phyloP scores from a whole-genome alignment of 2,797 vertebrate species.

The Hydrolagus colliei region DNA sequence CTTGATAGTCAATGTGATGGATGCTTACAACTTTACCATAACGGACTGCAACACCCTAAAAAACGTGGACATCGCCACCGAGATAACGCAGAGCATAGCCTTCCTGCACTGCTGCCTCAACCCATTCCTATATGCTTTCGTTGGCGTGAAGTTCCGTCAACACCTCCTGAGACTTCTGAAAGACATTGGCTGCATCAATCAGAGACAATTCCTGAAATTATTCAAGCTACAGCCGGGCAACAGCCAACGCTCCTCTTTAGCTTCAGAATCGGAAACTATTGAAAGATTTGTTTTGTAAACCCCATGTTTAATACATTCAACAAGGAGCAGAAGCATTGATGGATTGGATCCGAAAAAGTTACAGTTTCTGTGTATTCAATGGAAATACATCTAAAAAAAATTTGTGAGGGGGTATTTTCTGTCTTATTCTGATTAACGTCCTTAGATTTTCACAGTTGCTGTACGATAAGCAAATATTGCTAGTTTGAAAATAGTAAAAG shows the following conservation, averaged over 20 bases:
- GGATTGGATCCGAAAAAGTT: background rate
- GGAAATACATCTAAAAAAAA: background rate
- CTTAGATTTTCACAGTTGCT: background rate
- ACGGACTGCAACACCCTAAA: slow-evolving; percentile 48
- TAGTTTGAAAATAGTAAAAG: background rate
- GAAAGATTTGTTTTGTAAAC: slow-evolving; percentile 60
- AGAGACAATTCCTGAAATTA: slow-evolving; percentile 42
- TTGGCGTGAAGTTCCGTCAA: slow-evolving; percentile 70
- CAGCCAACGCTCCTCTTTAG: slow-evolving; percentile 60
- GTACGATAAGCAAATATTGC: background rate
- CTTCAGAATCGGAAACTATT: slow-evolving; percentile 65
- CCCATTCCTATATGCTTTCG: slow-evolving; percentile 77
- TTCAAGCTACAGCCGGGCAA: slow-evolving; percentile 43
- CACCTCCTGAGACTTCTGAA: slow-evolving; percentile 61
- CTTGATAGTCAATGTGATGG: slow-evolving; percentile 61
- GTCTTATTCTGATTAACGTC: background rate
- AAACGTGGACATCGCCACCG: slow-evolving; percentile 59
- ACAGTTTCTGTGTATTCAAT: too few relatives aligned
- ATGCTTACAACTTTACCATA: slow-evolving; percentile 47
- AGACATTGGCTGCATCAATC: slow-evolving; percentile 43
- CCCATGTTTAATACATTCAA: background rate
- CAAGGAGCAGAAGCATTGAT: background rate
- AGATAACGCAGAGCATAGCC: slow-evolving; percentile 71
- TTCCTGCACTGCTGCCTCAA: slow-evolving; percentile 82
- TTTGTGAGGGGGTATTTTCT: too few relatives aligned